Evolutionary conservation across 2,113 vertebrate species (phyloP).

Genomic region (Salvelinus fontinalis): DNA sequence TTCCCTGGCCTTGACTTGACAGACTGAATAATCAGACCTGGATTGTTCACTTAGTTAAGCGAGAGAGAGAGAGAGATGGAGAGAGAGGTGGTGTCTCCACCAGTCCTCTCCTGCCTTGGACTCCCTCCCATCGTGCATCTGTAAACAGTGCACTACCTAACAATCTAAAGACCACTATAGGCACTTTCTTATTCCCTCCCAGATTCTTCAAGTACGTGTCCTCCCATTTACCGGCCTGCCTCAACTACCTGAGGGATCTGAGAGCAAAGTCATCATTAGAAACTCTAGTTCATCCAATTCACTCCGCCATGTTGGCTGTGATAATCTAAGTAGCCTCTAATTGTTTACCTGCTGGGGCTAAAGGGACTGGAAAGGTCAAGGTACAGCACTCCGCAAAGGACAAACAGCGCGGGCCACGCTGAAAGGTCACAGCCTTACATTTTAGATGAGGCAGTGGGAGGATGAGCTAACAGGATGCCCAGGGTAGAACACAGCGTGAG

Average conservation of each 20-base stretch:
- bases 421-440: conserved; percentile 72
- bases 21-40: conserved; percentile 47
- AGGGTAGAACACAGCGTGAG: conserved; percentile 62
- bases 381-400: conserved; percentile 70
- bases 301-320: conserved; percentile 56
- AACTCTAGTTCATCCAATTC: conserved; percentile 57
- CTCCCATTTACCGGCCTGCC: conserved; percentile 11
- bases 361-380: conserved; percentile 74
- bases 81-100: conserved; percentile 5
- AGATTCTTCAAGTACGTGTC: conserved; percentile 51
- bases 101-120: background rate
- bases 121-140: conserved; percentile 13
- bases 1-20: conserved; percentile 27
- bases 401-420: conserved; percentile 61
- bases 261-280: conserved; percentile 58
- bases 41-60: conserved; percentile 36
- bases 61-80: background rate
- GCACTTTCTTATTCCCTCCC: conserved; percentile 29
- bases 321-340: conserved; percentile 73
- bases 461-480: conserved; percentile 62
- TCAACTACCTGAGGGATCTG: conserved; percentile 21
- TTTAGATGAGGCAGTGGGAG: conserved; percentile 57
- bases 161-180: conserved; percentile 26
- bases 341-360: conserved; percentile 75
- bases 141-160: conserved; percentile 16